A percentile compares a stretch with the other conserved stretches of the same genome.
Evolutionary conservation across 2,797 vertebrate species (phyloP).

Genomic region (Bradypodion ventrale): DNA sequence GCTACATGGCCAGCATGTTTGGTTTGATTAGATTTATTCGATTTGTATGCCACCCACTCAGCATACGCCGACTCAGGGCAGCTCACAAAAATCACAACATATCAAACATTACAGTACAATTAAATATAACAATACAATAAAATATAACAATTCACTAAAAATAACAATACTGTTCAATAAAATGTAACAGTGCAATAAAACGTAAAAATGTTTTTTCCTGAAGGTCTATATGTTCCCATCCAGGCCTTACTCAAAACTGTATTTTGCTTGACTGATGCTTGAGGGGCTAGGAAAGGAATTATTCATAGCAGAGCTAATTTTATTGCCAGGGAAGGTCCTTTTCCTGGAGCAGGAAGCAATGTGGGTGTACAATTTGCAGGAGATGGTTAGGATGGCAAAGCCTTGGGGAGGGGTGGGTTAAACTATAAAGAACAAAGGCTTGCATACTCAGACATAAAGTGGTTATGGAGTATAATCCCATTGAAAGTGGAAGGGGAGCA

Average conservation of each 20-base stretch:
- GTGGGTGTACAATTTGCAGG: constrained; percentile 52
- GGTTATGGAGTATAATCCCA: neutral
- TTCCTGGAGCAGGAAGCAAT: constrained; percentile 48
- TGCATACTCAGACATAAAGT: constrained; percentile 9
- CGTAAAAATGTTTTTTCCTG: no score
- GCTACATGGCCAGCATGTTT: neutral
- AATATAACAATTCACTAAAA: no score
- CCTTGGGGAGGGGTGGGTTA: constrained; percentile 23
- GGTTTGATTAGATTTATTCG: no score
- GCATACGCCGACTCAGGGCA: no score
- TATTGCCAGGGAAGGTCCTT: constrained; percentile 23
- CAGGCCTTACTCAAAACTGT: neutral
- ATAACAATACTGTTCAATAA: no score
- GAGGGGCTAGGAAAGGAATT: constrained; percentile 20
- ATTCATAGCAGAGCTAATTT: constrained; percentile 39
- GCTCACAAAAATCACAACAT: no score
- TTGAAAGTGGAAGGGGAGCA: constrained; percentile 11
- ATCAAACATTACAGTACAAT: no score
- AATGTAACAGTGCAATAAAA: no score
- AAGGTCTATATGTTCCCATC: neutral
- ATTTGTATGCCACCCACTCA: no score
- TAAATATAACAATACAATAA: no score
- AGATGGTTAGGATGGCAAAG: constrained; percentile 53
- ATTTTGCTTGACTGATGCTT: neutral
- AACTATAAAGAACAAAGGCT: constrained; percentile 49